Conservation (phyloP, 1,140 invertebrate species). For the Zophobas morio region DNA sequence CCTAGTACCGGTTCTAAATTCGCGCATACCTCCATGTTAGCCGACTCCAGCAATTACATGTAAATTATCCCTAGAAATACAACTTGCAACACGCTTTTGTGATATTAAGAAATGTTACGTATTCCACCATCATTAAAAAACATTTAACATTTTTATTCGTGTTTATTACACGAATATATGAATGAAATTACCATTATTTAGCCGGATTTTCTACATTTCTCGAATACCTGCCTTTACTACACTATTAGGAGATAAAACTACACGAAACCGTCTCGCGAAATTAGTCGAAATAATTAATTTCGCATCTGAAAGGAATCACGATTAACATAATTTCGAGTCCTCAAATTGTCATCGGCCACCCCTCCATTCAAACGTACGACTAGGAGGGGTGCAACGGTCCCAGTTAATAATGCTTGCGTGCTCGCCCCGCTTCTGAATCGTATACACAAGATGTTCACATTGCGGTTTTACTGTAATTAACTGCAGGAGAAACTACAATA, state of each 20-base stretch:
- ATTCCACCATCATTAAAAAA: slow-evolving; percentile 44
- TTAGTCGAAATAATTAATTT: slow-evolving; percentile 31
- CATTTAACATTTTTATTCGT: slow-evolving; percentile 47
- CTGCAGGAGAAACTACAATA: slow-evolving; percentile 34
- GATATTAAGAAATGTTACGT: slow-evolving; percentile 46
- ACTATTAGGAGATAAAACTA: slow-evolving; percentile 43
- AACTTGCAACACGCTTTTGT: slow-evolving; percentile 44
- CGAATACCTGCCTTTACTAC: slow-evolving; percentile 12
- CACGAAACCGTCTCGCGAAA: slow-evolving; percentile 13
- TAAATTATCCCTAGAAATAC: slow-evolving; percentile 43
- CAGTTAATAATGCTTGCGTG: slow-evolving; percentile 50
- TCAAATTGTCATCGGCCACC: no score
- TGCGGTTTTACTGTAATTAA: slow-evolving; percentile 47
- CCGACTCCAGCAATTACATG: slow-evolving; percentile 33
- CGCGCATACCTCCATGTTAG: slow-evolving; percentile 26
- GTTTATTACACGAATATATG: slow-evolving; percentile 44
- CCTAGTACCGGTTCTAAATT: slow-evolving; percentile 19
- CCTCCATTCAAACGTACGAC: no score
- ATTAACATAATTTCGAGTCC: background rate
- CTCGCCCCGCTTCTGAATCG: slow-evolving; percentile 26
- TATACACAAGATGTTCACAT: slow-evolving; percentile 48
- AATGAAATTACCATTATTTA: slow-evolving; percentile 46
- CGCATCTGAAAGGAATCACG: slow-evolving; percentile 12
- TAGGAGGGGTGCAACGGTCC: slow-evolving; percentile 44
- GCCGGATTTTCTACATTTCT: slow-evolving; percentile 37